These are phyloP conservation scores for Tachuris rubrigastra DNA, from an alignment of 2,113 vertebrate species.

Conservation along the genomic window DNA sequence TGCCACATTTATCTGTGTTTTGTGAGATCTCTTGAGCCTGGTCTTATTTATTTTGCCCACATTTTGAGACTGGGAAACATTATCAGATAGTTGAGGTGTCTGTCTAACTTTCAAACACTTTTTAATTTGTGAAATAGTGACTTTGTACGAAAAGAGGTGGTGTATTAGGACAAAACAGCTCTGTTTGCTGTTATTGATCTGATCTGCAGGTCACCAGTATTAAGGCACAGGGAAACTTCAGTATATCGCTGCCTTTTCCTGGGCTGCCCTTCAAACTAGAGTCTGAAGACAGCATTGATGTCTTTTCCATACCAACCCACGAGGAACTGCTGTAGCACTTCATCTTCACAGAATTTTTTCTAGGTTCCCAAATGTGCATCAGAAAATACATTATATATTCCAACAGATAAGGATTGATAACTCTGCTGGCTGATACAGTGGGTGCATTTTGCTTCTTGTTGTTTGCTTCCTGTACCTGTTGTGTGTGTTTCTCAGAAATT, in stretches of 20 bases:
- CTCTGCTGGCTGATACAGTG: not conserved
- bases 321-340: not conserved
- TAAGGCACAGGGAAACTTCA: not conserved
- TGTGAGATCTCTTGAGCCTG: not conserved
- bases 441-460: not conserved
- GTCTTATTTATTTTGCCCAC: not conserved
- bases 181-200: rapidly evolving
- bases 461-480: rapidly evolving
- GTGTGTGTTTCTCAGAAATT: not conserved
- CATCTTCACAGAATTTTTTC: not conserved
- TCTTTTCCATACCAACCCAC: not conserved
- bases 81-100: not conserved
- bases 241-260: not conserved
- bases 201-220: not conserved
- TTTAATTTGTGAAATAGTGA: not conserved
- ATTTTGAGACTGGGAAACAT: not conserved
- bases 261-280: not conserved
- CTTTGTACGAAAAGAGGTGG: not conserved
- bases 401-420: not conserved
- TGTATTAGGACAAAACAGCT: not conserved
- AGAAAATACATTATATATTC: not conserved
- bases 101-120: not conserved
- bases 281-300: not conserved
- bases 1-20: not conserved
- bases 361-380: not conserved